Conservation (phyloP, 2,797 vertebrate genomes). For the Sebastes itinus region DNA sequence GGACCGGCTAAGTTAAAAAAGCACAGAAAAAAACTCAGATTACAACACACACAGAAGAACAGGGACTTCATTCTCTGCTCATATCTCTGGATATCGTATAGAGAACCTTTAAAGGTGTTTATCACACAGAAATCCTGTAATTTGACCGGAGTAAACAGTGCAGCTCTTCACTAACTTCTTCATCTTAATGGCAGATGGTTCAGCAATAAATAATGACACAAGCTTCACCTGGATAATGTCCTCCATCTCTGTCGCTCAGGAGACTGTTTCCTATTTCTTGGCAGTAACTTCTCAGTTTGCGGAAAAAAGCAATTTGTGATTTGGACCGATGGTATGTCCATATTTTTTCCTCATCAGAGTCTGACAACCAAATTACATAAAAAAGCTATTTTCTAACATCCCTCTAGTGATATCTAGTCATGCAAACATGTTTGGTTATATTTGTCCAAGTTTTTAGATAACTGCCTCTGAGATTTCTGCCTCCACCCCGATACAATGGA, state of each 20-base stretch:
- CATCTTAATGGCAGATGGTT: neutral
- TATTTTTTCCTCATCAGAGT: neutral
- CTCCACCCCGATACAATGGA: neutral
- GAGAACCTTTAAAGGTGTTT: neutral
- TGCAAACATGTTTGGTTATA: neutral
- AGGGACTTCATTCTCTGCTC: no score
- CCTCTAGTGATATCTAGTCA: neutral
- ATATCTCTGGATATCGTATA: no score
- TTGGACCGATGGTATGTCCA: neutral
- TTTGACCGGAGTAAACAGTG: neutral
- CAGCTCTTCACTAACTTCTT: neutral
- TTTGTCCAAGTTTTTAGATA: neutral
- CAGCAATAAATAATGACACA: neutral
- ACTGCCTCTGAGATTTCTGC: neutral
- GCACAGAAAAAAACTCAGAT: no score
- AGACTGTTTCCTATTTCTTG: neutral
- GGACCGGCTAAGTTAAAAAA: no score
- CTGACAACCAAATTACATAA: neutral
- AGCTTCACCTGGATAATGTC: neutral
- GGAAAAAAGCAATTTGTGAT: neutral
- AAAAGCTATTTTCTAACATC: neutral
- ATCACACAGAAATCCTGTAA: neutral
- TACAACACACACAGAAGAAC: no score
- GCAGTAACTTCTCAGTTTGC: neutral
- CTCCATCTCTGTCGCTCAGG: neutral